Percentiles rank a stretch among this genome's conserved stretches.
Conservation (phyloP, 2,113 vertebrate species). For the Leptocoma aspasia region DNA sequence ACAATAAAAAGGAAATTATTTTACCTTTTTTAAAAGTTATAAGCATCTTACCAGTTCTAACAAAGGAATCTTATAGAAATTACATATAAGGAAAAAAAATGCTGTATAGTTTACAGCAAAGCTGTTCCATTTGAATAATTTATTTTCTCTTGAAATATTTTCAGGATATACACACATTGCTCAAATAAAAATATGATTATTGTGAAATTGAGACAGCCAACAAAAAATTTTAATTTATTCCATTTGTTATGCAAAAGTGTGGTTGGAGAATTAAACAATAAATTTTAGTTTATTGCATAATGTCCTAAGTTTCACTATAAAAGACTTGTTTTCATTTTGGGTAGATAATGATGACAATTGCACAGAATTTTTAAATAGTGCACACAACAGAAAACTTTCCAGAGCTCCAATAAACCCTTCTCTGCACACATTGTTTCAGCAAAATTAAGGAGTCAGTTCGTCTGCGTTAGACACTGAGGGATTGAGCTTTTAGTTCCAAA, state of each 20-base stretch:
- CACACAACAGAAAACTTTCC: not conserved
- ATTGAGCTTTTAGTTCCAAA: not conserved
- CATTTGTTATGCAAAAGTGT: conserved; percentile 42
- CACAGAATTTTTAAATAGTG: conserved; percentile 6
- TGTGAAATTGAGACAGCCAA: conserved; percentile 26
- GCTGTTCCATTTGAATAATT: not conserved
- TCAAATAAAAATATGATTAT: conserved; percentile 48
- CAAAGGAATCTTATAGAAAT: conserved; percentile 16
- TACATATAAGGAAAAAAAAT: not conserved
- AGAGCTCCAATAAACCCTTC: not conserved
- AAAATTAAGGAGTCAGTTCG: not conserved
- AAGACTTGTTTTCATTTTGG: conserved; percentile 32
- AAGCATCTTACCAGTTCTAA: conserved; percentile 3
- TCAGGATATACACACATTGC: conserved; percentile 6
- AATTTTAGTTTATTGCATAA: conserved; percentile 39
- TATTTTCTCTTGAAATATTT: conserved; percentile 47
- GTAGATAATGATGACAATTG: conserved; percentile 12
- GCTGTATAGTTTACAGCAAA: not conserved
- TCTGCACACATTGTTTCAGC: not conserved
- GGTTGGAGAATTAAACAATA: conserved; percentile 50
- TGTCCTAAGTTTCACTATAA: not conserved
- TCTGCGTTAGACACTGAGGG: not conserved
- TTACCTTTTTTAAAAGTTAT: conserved; percentile 22
- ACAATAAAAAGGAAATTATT: conserved; percentile 52
- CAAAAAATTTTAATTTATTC: conserved; percentile 60